A percentile compares a stretch with the other conserved stretches of the same genome.
These are phyloP conservation scores for Protodeltote pygarga DNA, from an alignment of 2,888 invertebrate genomes.

Conservation along the genomic window DNA sequence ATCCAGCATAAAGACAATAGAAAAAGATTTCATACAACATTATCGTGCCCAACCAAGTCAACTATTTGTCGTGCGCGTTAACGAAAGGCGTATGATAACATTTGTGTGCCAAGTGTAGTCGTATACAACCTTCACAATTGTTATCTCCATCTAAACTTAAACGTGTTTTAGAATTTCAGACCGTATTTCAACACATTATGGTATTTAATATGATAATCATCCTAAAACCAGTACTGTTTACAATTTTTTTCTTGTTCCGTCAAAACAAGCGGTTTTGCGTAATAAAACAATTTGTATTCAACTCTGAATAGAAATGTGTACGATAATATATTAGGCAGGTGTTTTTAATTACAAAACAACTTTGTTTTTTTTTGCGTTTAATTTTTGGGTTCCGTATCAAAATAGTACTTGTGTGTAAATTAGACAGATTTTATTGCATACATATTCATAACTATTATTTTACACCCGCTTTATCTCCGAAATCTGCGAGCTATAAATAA, in stretches of 20 bases:
- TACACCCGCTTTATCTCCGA: too few species aligned
- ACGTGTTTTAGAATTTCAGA: slow-evolving; percentile 53
- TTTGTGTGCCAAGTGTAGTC: slow-evolving; percentile 28
- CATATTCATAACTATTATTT: too few species aligned
- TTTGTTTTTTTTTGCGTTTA: slow-evolving; percentile 3
- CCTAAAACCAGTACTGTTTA: slow-evolving; percentile 53
- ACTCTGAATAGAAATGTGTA: slow-evolving; percentile 14
- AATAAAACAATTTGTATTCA: slow-evolving; percentile 42
- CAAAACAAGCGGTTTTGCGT: slow-evolving; percentile 38
- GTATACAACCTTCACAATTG: slow-evolving; percentile 16
- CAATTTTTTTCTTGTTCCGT: slow-evolving; percentile 50
- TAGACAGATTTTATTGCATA: too few species aligned
- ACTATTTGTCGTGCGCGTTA: slow-evolving; percentile 20
- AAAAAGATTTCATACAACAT: slow-evolving; percentile 7
- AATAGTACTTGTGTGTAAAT: too few species aligned
- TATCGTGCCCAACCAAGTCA: slow-evolving; percentile 31
- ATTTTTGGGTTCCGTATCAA: too few species aligned
- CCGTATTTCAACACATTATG: slow-evolving; percentile 50
- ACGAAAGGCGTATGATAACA: slow-evolving; percentile 13
- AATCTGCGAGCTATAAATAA: too few species aligned
- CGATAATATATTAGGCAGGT: slow-evolving; percentile 21
- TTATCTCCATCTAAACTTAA: slow-evolving; percentile 31
- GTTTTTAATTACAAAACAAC: slow-evolving; percentile 21
- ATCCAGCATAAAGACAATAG: slow-evolving; percentile 1
- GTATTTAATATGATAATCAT: slow-evolving; percentile 59